Evolutionary conservation across 2,113 vertebrate genomes (phyloP), one percentile per base, ranked within the genome.

Genomic region (Anas platyrhynchos): DNA sequence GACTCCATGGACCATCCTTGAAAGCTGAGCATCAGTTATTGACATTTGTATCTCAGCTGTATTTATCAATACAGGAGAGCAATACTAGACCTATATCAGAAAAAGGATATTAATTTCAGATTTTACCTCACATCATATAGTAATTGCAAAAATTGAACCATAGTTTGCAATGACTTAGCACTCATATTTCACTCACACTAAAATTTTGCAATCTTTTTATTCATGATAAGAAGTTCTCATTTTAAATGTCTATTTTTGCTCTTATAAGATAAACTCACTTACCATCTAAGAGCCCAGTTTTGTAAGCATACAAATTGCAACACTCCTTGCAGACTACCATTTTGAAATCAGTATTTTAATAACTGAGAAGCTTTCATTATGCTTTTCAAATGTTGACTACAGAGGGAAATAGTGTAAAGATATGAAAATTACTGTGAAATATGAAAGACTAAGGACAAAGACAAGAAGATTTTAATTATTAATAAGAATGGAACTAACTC

Each of bases 391-490:
- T 56, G 26, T 38, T 87, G 52, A 36, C 38, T 71, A 66, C 11
- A 55, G 73, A 93, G 38, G 38, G 31, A 84, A 84, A 87, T 22
- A 81, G 21, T 63, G 31, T 26, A 88, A 85, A 89, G 58, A 44
- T 80, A 61, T 4, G 23, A 93, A 83, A 52, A 83, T 54, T 48
- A 68, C 38, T 68, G 29, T 78, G 54, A 89, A 91, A 89, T 91
- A 92, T 32, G 46, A 88, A 90, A 92, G 69, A 84, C 43, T 63
- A 93, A 92, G 81, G 91, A 93, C 69, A 93, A 92, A 92, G 88
- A 69, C 68, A 91, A 75, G 76, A 90, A 41, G 22, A 86, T 7
- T 50, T 91, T 58, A 89, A 93, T 94, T 96, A 92, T 97, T 96
- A 79, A 91, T 84, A 77, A 65, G 66, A 86, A 86, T 54, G 29